Evolutionary conservation across 2,113 vertebrate species (phyloP).

Genomic region (Taurulus bubalis): DNA sequence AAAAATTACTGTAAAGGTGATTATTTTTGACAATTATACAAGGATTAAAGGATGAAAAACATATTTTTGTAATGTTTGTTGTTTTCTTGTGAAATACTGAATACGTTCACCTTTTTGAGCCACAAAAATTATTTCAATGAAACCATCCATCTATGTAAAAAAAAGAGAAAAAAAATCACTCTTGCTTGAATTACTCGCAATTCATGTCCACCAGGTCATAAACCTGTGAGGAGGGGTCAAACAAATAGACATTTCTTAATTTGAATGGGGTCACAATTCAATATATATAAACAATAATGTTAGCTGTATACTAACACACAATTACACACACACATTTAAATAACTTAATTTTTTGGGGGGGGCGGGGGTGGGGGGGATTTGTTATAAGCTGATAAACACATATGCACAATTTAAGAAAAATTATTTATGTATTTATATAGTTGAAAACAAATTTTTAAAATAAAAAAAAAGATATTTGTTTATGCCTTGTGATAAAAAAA

Average conservation of each 20-base stretch:
- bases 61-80: not conserved
- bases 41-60: not conserved
- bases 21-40: not conserved
- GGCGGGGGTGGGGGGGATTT: too few relatives aligned
- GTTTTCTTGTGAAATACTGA: not conserved
- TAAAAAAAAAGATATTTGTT: not conserved
- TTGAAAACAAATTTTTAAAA: not conserved
- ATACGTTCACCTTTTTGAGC: not conserved
- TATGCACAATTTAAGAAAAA: not conserved
- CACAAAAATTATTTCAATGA: not conserved
- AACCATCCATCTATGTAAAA: not conserved
- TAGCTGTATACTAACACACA: not conserved
- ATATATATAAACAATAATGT: not conserved
- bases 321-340: not conserved
- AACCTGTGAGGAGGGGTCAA: not conserved
- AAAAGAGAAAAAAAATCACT: too few relatives aligned
- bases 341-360: not conserved
- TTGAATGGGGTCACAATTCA: not conserved
- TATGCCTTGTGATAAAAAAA: too few relatives aligned
- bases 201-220: not conserved
- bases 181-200: not conserved
- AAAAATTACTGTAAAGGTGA: not conserved
- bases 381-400: not conserved
- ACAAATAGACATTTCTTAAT: not conserved
- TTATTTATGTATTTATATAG: not conserved